phyloP scores from a whole-genome alignment of 2,888 invertebrate species.

The Junonia oenone region DNA sequence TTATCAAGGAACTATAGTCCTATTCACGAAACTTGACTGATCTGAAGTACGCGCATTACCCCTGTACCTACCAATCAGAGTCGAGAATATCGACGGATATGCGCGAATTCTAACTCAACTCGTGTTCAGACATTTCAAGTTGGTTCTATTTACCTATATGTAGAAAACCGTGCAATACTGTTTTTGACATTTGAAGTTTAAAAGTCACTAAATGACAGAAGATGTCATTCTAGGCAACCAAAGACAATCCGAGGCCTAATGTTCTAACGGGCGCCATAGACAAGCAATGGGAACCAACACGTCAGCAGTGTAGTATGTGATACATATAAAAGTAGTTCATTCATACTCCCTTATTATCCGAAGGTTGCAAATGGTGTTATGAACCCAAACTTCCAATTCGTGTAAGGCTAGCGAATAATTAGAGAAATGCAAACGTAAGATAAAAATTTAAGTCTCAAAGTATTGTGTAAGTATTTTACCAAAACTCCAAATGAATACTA shows the following conservation, averaged over 20 bases:
- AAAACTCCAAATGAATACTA: slow-evolving; percentile 66
- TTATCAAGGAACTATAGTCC: too few relatives aligned
- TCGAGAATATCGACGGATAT: too few relatives aligned
- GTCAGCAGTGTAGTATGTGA: slow-evolving; percentile 71
- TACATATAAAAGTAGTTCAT: slow-evolving; percentile 65
- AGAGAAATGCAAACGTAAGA: slow-evolving; percentile 73
- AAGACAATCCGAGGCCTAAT: slow-evolving; percentile 18
- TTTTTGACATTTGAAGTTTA: too few relatives aligned
- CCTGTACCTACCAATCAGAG: too few relatives aligned
- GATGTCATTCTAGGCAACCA: background rate
- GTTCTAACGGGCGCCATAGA: slow-evolving; percentile 5
- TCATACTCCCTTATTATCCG: slow-evolving; percentile 44
- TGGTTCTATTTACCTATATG: too few relatives aligned
- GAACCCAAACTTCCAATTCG: slow-evolving; percentile 60
- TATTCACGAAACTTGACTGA: too few relatives aligned
- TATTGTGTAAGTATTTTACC: slow-evolving; percentile 78
- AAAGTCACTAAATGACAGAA: too few relatives aligned
- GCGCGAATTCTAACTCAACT: too few relatives aligned
- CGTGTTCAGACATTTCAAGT: too few relatives aligned
- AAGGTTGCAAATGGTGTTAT: slow-evolving; percentile 34
- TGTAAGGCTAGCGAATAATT: slow-evolving; percentile 66
- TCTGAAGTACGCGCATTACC: too few relatives aligned
- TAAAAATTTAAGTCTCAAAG: slow-evolving; percentile 65
- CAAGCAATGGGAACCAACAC: slow-evolving; percentile 58
- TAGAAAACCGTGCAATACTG: too few relatives aligned